These are phyloP conservation scores for Tigriopus californicus DNA, from an alignment of 2,888 invertebrate genomes.

Conservation along the genomic window DNA sequence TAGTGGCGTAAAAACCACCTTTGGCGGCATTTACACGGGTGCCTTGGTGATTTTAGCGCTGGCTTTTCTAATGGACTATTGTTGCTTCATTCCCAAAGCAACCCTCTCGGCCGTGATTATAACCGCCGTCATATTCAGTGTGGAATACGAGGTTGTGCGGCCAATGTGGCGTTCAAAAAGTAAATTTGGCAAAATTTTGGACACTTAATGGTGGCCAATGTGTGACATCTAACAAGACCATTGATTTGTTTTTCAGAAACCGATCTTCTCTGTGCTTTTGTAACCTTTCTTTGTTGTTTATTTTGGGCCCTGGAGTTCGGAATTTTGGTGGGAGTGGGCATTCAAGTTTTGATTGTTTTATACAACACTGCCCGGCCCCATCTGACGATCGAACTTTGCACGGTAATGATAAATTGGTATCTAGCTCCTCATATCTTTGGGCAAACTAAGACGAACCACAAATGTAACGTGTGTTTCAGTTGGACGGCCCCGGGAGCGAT, in stretches of 20 bases:
- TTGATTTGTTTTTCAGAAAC: conserved; percentile 44
- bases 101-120: conserved; percentile 72
- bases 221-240: no score
- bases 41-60: conserved; percentile 58
- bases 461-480: neutral
- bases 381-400: conserved; percentile 47
- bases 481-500: conserved; percentile 8
- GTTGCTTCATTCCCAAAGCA: conserved; percentile 27
- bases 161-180: conserved; percentile 62
- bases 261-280: conserved; percentile 65
- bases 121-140: conserved; percentile 67
- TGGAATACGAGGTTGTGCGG: conserved; percentile 49
- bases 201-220: no score
- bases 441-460: no score
- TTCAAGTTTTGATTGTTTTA: conserved; percentile 63
- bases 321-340: conserved; percentile 57
- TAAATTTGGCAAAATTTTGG: conserved; percentile 28
- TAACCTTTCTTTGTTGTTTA: conserved; percentile 69
- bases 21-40: conserved; percentile 59
- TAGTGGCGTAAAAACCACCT: conserved; percentile 67
- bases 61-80: conserved; percentile 64
- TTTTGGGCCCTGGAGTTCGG: conserved; percentile 67
- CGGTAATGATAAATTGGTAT: no score
- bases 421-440: no score
- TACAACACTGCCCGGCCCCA: conserved; percentile 74